phyloP scores from a whole-genome alignment of 2,797 vertebrate genomes.

The Syngnathus acus region DNA sequence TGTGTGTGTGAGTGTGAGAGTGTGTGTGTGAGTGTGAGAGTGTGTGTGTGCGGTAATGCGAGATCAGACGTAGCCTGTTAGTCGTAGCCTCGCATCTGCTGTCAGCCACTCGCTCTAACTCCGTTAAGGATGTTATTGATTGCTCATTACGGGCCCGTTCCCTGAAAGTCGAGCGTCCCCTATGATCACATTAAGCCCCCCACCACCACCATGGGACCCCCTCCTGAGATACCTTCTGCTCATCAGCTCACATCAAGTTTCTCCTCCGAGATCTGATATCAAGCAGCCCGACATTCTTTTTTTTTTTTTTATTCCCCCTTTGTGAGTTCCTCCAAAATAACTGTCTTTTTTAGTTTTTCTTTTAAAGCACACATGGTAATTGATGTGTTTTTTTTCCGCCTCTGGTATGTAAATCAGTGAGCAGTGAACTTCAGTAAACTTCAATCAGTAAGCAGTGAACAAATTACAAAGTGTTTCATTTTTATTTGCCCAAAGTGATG shows the following conservation, averaged over 20 bases:
- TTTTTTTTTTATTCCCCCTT: conserved; percentile 30
- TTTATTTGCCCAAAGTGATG: conserved; percentile 36
- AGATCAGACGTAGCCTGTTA: conserved; percentile 65
- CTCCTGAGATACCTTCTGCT: conserved; percentile 73
- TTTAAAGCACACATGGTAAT: conserved; percentile 37
- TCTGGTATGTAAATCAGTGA: conserved; percentile 57
- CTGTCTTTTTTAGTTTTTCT: conserved; percentile 14
- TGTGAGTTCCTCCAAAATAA: conserved; percentile 53
- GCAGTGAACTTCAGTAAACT: too few species aligned
- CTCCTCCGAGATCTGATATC: conserved; percentile 66
- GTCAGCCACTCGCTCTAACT: conserved; percentile 71
- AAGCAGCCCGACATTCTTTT: conserved; percentile 51
- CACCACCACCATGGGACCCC: conserved; percentile 65
- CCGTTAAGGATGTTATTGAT: conserved; percentile 75
- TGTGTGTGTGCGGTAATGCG: conserved; percentile 51
- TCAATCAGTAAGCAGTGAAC: conserved; percentile 34
- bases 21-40: conserved; percentile 19
- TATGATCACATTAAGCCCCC: conserved; percentile 76
- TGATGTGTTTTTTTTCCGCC: conserved; percentile 40
- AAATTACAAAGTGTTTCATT: conserved; percentile 49
- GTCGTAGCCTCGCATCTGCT: conserved; percentile 68
- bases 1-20: conserved; percentile 15
- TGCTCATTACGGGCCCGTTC: conserved; percentile 73
- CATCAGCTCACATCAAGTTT: conserved; percentile 64
- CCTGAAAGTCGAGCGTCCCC: conserved; percentile 76